Evolutionary conservation across 2,113 vertebrate species (phyloP).

Genomic region (Antigone vipio): DNA sequence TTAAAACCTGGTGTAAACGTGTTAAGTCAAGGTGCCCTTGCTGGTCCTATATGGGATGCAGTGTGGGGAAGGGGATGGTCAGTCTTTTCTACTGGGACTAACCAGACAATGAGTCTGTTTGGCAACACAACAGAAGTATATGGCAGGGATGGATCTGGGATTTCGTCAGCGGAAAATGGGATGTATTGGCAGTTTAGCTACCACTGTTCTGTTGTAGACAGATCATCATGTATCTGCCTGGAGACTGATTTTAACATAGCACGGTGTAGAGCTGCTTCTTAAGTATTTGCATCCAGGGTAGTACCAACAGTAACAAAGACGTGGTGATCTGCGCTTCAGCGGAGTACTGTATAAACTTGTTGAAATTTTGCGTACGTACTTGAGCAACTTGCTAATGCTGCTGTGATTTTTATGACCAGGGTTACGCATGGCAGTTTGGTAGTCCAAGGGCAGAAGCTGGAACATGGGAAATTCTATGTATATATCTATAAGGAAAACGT

Average conservation of each 20-base stretch:
- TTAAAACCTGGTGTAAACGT: fast-evolving
- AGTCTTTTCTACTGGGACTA: neutral
- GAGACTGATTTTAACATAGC: neutral
- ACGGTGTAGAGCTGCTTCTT: neutral
- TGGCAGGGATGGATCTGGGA: neutral
- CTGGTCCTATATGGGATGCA: neutral
- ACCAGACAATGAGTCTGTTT: neutral
- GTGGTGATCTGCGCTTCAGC: fast-evolving
- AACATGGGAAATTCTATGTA: neutral
- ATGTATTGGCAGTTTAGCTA: neutral
- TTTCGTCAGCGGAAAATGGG: neutral
- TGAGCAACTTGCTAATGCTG: neutral
- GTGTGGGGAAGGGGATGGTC: neutral
- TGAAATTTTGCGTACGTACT: neutral
- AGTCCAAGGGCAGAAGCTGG: neutral
- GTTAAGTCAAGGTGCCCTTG: neutral
- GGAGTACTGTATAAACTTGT: neutral
- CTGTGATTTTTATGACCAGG: neutral
- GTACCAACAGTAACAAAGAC: fast-evolving
- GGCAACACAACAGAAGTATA: neutral
- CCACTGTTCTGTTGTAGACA: neutral
- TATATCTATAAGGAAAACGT: neutral
- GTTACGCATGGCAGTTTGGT: neutral
- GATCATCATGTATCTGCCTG: neutral
- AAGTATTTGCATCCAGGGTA: neutral